Conservation (phyloP, 2,113 vertebrate species). For the Sigmodon hispidus region DNA sequence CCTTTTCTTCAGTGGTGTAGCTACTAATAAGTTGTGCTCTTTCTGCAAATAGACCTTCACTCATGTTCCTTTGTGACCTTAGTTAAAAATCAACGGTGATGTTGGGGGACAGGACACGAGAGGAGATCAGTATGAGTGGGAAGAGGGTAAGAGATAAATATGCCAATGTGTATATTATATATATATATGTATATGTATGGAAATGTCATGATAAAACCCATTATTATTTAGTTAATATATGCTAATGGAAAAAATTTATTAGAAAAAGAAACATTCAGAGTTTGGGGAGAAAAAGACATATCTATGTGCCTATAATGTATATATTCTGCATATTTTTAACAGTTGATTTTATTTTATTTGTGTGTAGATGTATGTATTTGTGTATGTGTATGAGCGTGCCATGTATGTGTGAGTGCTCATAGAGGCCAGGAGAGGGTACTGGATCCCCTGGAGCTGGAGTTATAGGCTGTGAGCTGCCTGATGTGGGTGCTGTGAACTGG, state of each 20-base stretch:
- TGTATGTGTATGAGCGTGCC: not conserved
- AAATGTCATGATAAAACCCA: not conserved
- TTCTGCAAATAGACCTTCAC: not conserved
- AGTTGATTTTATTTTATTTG: not conserved
- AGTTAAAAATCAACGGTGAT: not conserved
- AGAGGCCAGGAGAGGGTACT: not conserved
- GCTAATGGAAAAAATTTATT: not conserved
- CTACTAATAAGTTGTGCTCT: not conserved
- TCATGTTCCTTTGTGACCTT: not conserved
- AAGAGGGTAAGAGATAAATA: not conserved
- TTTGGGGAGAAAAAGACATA: not conserved
- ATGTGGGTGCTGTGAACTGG: not conserved
- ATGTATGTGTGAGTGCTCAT: no score
- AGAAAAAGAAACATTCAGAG: not conserved
- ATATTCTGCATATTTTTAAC: not conserved
- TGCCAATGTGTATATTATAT: not conserved
- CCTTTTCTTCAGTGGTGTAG: not conserved
- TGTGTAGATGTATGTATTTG: not conserved
- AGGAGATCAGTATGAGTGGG: not conserved
- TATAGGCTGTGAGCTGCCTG: not conserved
- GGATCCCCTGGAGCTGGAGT: not conserved
- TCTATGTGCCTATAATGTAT: not conserved
- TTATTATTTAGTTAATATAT: not conserved
- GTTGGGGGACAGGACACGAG: not conserved
- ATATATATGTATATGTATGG: not conserved